A percentile compares a stretch with the other conserved stretches of the same genome.
Evolutionary conservation across 1,140 invertebrate genomes (phyloP).

Genomic region (roundworm (Caenorhabditis elegans)): DNA sequence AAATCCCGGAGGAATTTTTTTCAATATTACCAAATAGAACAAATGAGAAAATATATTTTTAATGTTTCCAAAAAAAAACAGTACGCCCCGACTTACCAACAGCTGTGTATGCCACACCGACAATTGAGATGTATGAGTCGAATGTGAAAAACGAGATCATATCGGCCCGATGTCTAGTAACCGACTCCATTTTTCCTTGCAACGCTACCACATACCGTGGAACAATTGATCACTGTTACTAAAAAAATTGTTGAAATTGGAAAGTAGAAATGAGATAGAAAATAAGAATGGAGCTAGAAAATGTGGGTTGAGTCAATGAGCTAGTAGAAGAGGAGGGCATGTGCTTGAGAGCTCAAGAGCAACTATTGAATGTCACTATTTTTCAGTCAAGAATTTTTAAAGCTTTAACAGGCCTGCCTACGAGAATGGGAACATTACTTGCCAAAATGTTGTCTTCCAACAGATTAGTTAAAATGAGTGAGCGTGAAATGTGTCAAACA

Average conservation of each 20-base stretch:
- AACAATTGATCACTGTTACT: background rate
- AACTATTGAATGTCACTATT: slow-evolving; percentile 1
- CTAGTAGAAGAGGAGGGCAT: background rate
- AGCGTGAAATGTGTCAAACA: no score
- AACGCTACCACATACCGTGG: background rate
- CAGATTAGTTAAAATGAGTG: no score
- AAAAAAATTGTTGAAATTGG: background rate
- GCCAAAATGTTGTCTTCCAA: no score
- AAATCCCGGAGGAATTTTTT: no score
- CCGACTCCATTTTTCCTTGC: background rate
- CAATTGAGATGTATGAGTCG: slow-evolving; percentile 16
- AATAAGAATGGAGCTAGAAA: background rate
- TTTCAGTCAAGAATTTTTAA: no score
- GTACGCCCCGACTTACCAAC: slow-evolving; percentile 38
- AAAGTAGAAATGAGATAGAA: background rate
- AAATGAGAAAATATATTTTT: no score
- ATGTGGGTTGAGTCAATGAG: background rate
- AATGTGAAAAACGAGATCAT: slow-evolving; percentile 22
- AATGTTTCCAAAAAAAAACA: no score
- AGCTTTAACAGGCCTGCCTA: no score
- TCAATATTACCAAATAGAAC: no score
- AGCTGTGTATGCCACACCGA: slow-evolving; percentile 29
- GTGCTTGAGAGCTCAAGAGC: background rate
- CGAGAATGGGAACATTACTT: no score
- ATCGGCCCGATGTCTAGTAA: slow-evolving; percentile 12